Percentiles rank a stretch among this genome's conserved stretches.
Conservation (phyloP, 2,797 vertebrate genomes). For the Poeciliopsis gracilis region DNA sequence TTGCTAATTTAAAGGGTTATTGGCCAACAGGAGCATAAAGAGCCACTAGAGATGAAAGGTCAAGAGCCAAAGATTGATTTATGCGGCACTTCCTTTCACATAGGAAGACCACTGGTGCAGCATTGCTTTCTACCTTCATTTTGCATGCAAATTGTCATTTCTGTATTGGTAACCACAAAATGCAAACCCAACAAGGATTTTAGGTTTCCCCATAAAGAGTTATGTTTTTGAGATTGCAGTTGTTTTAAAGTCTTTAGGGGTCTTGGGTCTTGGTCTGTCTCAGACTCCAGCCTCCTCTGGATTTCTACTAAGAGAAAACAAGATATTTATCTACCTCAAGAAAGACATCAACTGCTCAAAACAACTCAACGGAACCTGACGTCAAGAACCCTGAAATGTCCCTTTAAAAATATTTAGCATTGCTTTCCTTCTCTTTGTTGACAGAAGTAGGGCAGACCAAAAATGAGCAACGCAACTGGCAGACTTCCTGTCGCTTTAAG, state of each 20-base stretch:
- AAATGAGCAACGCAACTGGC: constrained; percentile 76
- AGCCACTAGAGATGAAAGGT: not conserved
- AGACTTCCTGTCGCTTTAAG: constrained; percentile 85
- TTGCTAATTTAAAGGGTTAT: not conserved
- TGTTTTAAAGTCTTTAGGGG: not conserved
- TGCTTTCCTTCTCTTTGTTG: constrained; percentile 64
- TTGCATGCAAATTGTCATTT: not conserved
- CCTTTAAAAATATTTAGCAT: constrained; percentile 50
- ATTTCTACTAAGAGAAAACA: not conserved
- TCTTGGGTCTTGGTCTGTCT: not conserved
- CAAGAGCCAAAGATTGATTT: not conserved
- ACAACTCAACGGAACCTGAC: constrained; percentile 2
- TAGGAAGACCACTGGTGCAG: not conserved
- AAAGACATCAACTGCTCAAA: not conserved
- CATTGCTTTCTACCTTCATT: not conserved
- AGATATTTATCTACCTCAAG: not conserved
- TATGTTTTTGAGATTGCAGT: not conserved
- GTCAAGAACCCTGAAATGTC: constrained; percentile 22
- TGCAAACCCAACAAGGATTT: not conserved
- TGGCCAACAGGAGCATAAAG: not conserved
- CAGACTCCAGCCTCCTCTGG: not conserved
- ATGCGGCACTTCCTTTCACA: not conserved
- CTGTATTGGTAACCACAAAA: not conserved
- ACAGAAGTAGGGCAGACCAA: constrained; percentile 80
- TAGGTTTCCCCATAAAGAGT: not conserved